Evolutionary conservation across 2,888 invertebrate genomes (phyloP), one percentile per base, ranked within the genome.

Genomic region (Plusia festucae): DNA sequence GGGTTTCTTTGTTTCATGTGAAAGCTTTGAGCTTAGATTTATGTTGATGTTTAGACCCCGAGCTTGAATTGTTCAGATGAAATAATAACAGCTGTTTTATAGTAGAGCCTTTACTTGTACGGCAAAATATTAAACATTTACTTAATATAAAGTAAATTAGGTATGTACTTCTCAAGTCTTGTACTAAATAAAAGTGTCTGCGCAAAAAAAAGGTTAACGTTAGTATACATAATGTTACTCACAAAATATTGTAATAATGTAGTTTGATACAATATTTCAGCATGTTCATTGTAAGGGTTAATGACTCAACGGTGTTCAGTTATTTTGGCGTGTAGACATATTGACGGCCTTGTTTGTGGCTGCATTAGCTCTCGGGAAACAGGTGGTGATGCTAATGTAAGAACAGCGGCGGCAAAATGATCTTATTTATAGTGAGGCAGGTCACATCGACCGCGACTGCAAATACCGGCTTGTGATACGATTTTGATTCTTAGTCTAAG

Each of bases 381-480:
- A 40, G 40, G 40, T 40, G 40, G 40, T 40, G 40, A n/a, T 40
- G 40, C 40, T 40, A 40, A 40, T 40, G 40, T 40, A 40, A n/a
- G 40, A 40, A 40, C 40, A 40, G 6, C 40, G 13, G 13, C 13
- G 6, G 40, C 40, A n/a, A 40, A 40, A n/a, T n/a, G 40, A 13
- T 7, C 5, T n/a, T 40, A 40, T 40, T 40, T 40, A 40, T 40
- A 40, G 40, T n/a, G 7, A n/a, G 34, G 13, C n/a, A n/a, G 40
- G 40, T n/a, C n/a, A 40, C 6, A 40, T 40, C 40, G 40, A 40
- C 40, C 15, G 34, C 4, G 4, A 34, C 15, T 15, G 34, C 0
- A 1, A 2, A 30, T 9, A 30, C 30, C 9, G 9, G 8, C 30
- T 30, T 9, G 30, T 30, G 9, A 8, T 9, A 9, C 1, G 30